Evolutionary conservation across 1,140 invertebrate genomes (phyloP).

Genomic region (Ceratosolen fusciceps): DNA sequence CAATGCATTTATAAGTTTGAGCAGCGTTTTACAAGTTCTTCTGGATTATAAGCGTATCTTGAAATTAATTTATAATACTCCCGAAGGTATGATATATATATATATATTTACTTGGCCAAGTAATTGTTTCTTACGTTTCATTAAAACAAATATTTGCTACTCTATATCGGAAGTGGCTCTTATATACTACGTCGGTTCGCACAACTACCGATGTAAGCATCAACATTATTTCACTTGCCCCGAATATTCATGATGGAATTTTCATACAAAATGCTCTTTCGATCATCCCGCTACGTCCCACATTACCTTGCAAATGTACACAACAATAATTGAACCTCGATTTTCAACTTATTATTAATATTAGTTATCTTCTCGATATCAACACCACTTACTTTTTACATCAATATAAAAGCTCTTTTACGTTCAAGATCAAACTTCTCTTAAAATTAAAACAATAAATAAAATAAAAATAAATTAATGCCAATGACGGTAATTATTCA

Average conservation of each 20-base stretch:
- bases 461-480: too few relatives aligned
- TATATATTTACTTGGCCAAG: background rate
- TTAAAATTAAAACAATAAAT: too few relatives aligned
- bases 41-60: background rate
- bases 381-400: too few relatives aligned
- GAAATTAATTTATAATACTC: conserved; percentile 1
- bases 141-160: conserved; percentile 11
- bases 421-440: too few relatives aligned
- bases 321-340: too few relatives aligned
- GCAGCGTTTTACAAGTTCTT: too few relatives aligned
- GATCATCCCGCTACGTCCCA: background rate
- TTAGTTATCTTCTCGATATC: too few relatives aligned
- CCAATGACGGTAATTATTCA: too few relatives aligned
- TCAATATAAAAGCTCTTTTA: too few relatives aligned
- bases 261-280: background rate
- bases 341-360: too few relatives aligned
- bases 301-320: too few relatives aligned
- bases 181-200: background rate
- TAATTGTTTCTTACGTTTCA: background rate
- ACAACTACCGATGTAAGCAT: background rate
- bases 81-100: background rate
- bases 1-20: too few relatives aligned
- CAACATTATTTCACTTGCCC: background rate
- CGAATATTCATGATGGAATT: background rate
- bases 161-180: conserved; percentile 7